Conservation (phyloP, 1,140 invertebrate genomes). For the Sycobia sp. region DNA sequence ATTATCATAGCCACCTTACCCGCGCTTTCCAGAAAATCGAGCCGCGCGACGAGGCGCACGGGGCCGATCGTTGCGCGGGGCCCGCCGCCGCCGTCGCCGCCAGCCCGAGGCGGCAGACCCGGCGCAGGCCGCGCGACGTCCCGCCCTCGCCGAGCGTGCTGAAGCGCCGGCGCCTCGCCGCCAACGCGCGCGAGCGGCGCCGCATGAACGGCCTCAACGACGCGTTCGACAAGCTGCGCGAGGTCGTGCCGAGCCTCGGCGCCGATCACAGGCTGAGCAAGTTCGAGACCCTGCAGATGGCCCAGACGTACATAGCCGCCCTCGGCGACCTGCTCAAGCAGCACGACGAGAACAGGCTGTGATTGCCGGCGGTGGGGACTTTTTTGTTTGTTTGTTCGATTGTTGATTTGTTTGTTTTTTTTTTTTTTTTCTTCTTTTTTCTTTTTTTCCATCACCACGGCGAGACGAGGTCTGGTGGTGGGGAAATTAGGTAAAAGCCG, state of each 20-base stretch:
- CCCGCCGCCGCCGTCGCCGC: slow-evolving; percentile 41
- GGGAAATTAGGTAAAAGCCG: too few relatives aligned
- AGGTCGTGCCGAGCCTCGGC: slow-evolving; percentile 79
- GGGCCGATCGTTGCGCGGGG: slow-evolving; percentile 16
- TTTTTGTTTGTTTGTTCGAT: too few relatives aligned
- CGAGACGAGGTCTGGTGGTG: too few relatives aligned
- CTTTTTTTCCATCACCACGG: too few relatives aligned
- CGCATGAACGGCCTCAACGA: slow-evolving; percentile 84
- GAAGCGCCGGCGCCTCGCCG: slow-evolving; percentile 71
- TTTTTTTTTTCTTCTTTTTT: not conserved
- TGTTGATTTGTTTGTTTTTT: too few relatives aligned
- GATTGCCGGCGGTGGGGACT: too few relatives aligned
- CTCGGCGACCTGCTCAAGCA: slow-evolving; percentile 63
- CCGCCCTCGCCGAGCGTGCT: slow-evolving; percentile 67
- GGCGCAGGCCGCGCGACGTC: slow-evolving; percentile 53
- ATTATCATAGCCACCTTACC: too few relatives aligned
- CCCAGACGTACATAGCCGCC: slow-evolving; percentile 81
- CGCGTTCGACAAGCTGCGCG: slow-evolving; percentile 78
- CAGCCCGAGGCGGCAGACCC: slow-evolving; percentile 51
- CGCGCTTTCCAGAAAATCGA: too few relatives aligned
- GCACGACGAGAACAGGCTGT: slow-evolving; percentile 54
- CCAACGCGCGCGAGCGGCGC: slow-evolving; percentile 78
- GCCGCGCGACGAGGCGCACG: too few relatives aligned
- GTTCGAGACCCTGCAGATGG: slow-evolving; percentile 88
- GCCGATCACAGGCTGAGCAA: slow-evolving; percentile 83